Evolutionary conservation across 2,113 vertebrate genomes (phyloP), one percentile per base, ranked within the genome.

Genomic region (Lophochroa leadbeateri): DNA sequence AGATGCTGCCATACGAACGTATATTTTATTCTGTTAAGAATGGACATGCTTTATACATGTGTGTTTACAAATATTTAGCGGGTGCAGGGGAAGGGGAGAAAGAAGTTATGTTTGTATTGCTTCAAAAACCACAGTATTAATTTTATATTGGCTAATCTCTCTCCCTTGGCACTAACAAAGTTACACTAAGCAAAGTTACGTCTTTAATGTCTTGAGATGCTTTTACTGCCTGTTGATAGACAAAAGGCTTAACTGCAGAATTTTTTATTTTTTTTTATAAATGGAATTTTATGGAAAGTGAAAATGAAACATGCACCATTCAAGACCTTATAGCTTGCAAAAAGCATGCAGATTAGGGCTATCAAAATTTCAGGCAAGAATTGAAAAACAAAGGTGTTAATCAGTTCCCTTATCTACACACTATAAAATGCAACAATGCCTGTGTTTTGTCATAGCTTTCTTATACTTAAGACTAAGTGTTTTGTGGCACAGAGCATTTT

Each of bases 141-240:
- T 87, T 97, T 97, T 90, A 43, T 58, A 28, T 92, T 86, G 29
- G n/a, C 88, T 95, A 75, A 91, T 82, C 2, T 35, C 8, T 41
- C 16, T 83, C 68, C n/a, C 65, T 86, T 86, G 69, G 12, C 68
- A 89, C 86, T 92, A 85, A 23, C 33, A 83, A 39, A 37, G 81
- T 81, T 94, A 39, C 23, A 53, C 28, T 35, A 92, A 27, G 49
- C 43, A 91, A 95, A 96, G 67, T 69, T 60, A 65, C 5, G 58
- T 53, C 24, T 86, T 87, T 71, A 87, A 80, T 93, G 89, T 91
- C 84, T 76, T 83, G 43, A 88, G 46, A 50, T 90, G 5, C 7
- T 96, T 96, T 95, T 82, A 79, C 35, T 60, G 20, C 46, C 39
- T 86, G 11, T 17, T 86, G 47, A 87, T 76, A 82, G 43, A 86